Evolutionary conservation across 1,140 invertebrate genomes (phyloP), one percentile per base, ranked within the genome.

Genomic region (Calephelis nemesis): DNA sequence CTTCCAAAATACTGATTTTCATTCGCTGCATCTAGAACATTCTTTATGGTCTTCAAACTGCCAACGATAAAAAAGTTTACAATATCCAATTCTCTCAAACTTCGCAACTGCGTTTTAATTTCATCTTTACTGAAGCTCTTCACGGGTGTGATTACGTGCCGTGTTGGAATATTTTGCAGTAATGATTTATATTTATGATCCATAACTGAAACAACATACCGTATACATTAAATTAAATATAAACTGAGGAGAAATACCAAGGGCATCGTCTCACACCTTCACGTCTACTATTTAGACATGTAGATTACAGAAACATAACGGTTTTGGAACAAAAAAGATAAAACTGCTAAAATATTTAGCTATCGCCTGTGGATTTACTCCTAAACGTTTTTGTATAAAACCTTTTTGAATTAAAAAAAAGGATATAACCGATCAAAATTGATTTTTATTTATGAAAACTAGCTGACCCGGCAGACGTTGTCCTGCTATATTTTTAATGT

Each of bases 121-220:
- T 88, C 92, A 50, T 89, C 93, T 80, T 85, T 89, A 65, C 85
- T 73, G 72, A 76, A 58, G 88, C 85, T 83, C 83, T 92, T 90
- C 88, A 95, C 93, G 13, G 93, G 93, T 1, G 95, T 94, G 30
- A 97, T 97, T 1, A 97, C 95, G 81, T 98, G 97, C 3, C 97
- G 93, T 0, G 97, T 97, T 13, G 97, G 96, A 40, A 98, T 95
- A 87, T 98, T 98, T 82, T 97, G 93, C 11, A 98, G 87, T 1
- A 98, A 87, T 7, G 96, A 96, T 86, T 97, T 97, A 90, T 97
- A 98, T 87, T 98, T 98, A 90, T 98, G 96, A 75, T 97, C 96
- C 96, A 98, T 97, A 0, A 96, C 95, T 96, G 86, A 65, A 88
- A 85, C 76, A 58, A 42, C 15, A 58, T 66, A 9, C 50, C 39